A percentile compares a stretch with the other conserved stretches of the same genome.
These are phyloP conservation scores for Drosophila fuyamai DNA, from an alignment of 1,140 invertebrate species.

Conservation along the genomic window DNA sequence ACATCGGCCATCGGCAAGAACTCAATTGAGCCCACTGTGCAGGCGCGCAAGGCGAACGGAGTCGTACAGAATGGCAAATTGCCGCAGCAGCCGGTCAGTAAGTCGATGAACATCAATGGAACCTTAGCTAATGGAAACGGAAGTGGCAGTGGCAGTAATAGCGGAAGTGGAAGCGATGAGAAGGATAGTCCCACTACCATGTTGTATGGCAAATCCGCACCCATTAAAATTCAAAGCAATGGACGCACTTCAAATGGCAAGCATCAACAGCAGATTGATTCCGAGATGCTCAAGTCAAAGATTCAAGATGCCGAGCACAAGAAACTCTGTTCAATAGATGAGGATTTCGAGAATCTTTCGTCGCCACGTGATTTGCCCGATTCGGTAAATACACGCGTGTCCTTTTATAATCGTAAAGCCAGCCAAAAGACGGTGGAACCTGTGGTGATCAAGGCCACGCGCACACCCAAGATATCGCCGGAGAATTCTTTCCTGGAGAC, in stretches of 20 bases:
- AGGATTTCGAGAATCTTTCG: conserved; percentile 77
- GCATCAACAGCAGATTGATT: conserved; percentile 73
- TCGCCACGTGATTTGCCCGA: conserved; percentile 79
- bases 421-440: conserved; percentile 69
- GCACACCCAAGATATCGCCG: conserved; percentile 82
- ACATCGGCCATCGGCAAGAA: conserved; percentile 21
- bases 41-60: conserved; percentile 50
- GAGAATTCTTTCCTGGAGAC: conserved; percentile 83
- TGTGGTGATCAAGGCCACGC: conserved; percentile 79
- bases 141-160: conserved; percentile 10
- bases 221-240: conserved; percentile 84
- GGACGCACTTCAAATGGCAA: conserved; percentile 66
- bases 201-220: conserved; percentile 82
- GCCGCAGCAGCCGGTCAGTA: conserved; percentile 37
- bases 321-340: conserved; percentile 78
- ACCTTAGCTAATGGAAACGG: conserved; percentile 34
- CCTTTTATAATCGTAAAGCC: conserved; percentile 64
- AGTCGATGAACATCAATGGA: conserved; percentile 71
- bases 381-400: conserved; percentile 65
- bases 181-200: conserved; percentile 71
- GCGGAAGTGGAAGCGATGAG: conserved; percentile 37
- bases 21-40: conserved; percentile 10
- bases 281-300: conserved; percentile 79
- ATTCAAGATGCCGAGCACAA: conserved; percentile 81
- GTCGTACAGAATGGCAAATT: conserved; percentile 64